phyloP scores from a whole-genome alignment of 1,140 invertebrate genomes.

The Mycetomoellerius zeteki region DNA sequence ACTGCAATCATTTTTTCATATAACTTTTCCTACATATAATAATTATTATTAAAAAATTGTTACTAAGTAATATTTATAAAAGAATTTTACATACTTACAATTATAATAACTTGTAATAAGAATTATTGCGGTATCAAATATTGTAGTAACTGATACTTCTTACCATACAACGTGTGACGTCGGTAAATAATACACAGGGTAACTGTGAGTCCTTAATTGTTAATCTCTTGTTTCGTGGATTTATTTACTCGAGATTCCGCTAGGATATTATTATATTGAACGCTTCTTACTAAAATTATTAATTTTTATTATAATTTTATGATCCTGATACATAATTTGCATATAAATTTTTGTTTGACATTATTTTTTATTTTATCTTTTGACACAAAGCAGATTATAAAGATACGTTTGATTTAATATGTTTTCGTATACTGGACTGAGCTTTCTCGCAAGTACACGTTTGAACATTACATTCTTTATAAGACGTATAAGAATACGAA shows the following conservation, averaged over 20 bases:
- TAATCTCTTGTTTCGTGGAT: not conserved
- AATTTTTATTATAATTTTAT: conserved; percentile 9
- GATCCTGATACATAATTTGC: not conserved
- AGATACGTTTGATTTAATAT: not conserved
- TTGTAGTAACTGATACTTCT: not conserved
- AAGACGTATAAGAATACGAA: not conserved
- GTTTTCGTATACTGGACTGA: not conserved
- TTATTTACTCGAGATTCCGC: not conserved
- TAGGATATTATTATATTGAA: conserved; percentile 15
- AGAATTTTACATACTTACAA: not conserved
- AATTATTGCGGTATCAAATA: not conserved
- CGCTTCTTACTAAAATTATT: too few relatives aligned
- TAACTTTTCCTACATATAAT: not conserved
- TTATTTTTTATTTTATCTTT: not conserved
- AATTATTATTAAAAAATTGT: not conserved
- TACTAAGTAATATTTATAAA: not conserved
- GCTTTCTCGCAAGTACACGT: conserved; percentile 64
- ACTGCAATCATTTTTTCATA: conserved; percentile 3
- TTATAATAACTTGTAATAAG: not conserved
- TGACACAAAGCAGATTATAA: not conserved
- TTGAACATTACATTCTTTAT: conserved; percentile 51
- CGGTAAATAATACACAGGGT: not conserved
- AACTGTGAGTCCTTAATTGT: not conserved
- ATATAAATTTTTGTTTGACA: not conserved
- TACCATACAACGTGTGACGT: not conserved